A percentile compares a stretch with the other conserved stretches of the same genome.
Conservation (phyloP, 2,888 invertebrate species). For the Chromoteleia sp. region DNA sequence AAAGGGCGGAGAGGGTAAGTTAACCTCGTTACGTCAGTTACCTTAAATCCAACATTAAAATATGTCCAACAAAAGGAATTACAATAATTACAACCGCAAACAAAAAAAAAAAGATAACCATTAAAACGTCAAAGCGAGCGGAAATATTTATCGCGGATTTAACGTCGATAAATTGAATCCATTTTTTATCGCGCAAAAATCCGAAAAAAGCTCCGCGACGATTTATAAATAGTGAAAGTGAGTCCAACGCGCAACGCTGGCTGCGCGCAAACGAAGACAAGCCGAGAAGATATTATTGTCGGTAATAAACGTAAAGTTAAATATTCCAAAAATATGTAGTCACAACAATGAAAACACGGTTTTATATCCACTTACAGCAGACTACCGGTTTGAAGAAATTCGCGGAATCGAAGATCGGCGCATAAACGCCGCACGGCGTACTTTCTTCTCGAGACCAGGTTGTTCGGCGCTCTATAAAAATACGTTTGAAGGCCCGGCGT, state of each 20-base stretch:
- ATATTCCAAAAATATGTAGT: constrained; percentile 71
- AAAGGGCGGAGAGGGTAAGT: too few species aligned
- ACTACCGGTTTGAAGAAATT: constrained; percentile 69
- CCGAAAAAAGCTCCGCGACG: neutral
- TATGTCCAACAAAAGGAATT: too few species aligned
- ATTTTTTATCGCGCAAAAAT: neutral
- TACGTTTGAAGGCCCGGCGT: constrained; percentile 77
- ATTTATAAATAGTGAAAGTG: constrained; percentile 63
- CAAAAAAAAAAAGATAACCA: too few species aligned
- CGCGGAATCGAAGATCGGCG: constrained; percentile 61
- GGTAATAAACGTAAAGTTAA: constrained; percentile 66
- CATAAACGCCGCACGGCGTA: constrained; percentile 47
- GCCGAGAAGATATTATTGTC: constrained; percentile 58
- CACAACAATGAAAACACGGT: constrained; percentile 67
- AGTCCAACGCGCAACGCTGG: neutral
- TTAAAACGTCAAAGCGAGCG: too few species aligned
- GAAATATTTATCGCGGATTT: too few species aligned
- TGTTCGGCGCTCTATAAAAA: constrained; percentile 78
- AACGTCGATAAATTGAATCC: neutral
- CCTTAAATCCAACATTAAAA: too few species aligned
- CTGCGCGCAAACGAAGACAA: constrained; percentile 40
- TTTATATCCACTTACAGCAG: constrained; percentile 66
- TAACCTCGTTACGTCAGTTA: too few species aligned
- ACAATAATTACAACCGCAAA: too few species aligned
- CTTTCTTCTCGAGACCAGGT: constrained; percentile 68